phyloP scores from a whole-genome alignment of 2,888 invertebrate species.

The Diarsia rubi region DNA sequence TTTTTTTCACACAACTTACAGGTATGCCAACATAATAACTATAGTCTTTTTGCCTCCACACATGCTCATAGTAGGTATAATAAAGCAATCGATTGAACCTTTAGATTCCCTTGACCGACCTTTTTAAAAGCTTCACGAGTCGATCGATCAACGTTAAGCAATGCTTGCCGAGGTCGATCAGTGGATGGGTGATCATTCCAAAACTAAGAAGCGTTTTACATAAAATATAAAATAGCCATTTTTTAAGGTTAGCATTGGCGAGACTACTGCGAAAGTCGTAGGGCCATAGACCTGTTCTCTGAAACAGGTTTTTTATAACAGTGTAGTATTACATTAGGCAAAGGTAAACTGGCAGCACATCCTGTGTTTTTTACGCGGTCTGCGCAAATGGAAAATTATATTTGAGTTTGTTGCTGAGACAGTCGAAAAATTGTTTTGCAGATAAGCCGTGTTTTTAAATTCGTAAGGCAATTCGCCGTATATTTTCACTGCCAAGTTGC shows the following conservation, averaged over 20 bases:
- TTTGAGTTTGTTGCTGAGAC: not conserved
- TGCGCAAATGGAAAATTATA: not conserved
- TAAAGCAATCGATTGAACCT: not conserved
- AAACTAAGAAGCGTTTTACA: not conserved
- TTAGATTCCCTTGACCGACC: not conserved
- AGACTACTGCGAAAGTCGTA: conserved; percentile 22
- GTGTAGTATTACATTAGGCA: conserved; percentile 46
- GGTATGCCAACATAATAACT: too few species aligned
- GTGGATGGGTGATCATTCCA: not conserved
- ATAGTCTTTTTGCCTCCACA: too few species aligned
- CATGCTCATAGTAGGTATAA: too few species aligned
- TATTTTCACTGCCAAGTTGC: not conserved
- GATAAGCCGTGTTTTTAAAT: not conserved
- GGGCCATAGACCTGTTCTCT: conserved; percentile 44
- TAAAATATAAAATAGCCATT: not conserved
- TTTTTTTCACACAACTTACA: too few species aligned
- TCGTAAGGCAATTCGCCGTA: not conserved
- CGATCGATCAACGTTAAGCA: not conserved
- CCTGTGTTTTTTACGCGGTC: conserved; percentile 18
- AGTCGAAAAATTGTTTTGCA: not conserved
- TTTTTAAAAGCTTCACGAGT: not conserved
- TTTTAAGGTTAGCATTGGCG: not conserved
- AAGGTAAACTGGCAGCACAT: conserved; percentile 15
- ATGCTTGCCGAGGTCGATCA: not conserved
- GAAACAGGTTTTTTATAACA: conserved; percentile 48